Evolutionary conservation across 2,888 invertebrate species (phyloP), one percentile per base, ranked within the genome.

Genomic region (Arge pagana): DNA sequence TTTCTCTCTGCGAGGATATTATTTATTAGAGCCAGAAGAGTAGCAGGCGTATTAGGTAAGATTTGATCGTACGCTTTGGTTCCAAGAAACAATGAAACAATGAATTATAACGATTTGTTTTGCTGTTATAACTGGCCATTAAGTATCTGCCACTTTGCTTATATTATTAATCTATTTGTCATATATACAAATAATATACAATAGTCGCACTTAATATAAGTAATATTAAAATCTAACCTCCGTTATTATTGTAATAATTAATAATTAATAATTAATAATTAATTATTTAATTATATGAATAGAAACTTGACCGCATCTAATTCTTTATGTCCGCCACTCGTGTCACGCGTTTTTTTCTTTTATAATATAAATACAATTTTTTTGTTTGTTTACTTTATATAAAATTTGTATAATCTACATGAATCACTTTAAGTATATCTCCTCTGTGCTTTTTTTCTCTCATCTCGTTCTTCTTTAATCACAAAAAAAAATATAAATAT

Each of bases 171-270:
- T 83, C 82, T 82, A 77, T 82, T 82, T 82, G 81, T 78, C 78
- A 66, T 83, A 82, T 83, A 78, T 83, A 83, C 83, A 83, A 82
- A 82, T 82, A 82, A 82, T 82, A 83, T 82, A 83, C 70, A 68
- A 58, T 65, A 60, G 63, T 64, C 59, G 59, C 59, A 49, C 62
- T 68, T 65, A 67, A 58, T 57, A 56, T 57, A 63, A 59, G 55
- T 65, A 66, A 65, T 67, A 65, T 64, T 69, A 66, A 70, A 70
- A 70, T 62, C 66, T 67, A 68, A 56, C 61, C 57, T 64, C 59
- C 63, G 36, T 66, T 63, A 57, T 45, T 33, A 45, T 45, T 42
- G 31, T 15, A 30, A 42, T 28, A 33, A 37, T n/a, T 19, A 6
- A 37, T 37, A 21, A 36, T 36, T 36, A 36, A 11, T 36, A 36